These are phyloP conservation scores for Habropoda laboriosa DNA, from an alignment of 1,140 invertebrate genomes.

Conservation along the genomic window DNA sequence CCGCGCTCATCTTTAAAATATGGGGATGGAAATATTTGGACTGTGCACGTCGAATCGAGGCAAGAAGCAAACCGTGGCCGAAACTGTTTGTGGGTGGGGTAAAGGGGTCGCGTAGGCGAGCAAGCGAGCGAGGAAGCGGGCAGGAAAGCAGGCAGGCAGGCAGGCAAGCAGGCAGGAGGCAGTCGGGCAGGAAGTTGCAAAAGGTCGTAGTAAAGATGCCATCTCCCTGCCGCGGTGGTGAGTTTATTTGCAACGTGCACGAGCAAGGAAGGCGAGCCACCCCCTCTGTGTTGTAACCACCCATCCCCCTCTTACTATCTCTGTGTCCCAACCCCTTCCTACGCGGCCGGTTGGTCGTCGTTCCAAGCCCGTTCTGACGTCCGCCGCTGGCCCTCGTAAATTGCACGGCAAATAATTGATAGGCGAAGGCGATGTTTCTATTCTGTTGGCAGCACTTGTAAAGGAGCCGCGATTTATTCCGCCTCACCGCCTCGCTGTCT, in stretches of 20 bases:
- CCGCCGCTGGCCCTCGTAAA: constrained; percentile 73
- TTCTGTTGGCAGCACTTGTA: constrained; percentile 80
- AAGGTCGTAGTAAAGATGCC: constrained; percentile 77
- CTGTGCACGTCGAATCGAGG: constrained; percentile 60
- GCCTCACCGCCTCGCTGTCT: constrained; percentile 78
- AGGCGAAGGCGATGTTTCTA: constrained; percentile 80
- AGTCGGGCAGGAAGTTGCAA: constrained; percentile 69
- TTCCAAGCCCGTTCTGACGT: constrained; percentile 61
- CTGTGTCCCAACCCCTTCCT: neutral
- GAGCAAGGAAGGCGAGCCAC: constrained; percentile 45
- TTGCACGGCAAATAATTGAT: constrained; percentile 80
- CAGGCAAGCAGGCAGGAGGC: constrained; percentile 5
- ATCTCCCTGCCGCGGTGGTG: constrained; percentile 64
- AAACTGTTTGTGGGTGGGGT: no score
- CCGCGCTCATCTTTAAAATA: constrained; percentile 78
- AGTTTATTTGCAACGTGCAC: constrained; percentile 72
- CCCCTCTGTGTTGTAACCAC: constrained; percentile 18
- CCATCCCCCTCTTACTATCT: constrained; percentile 24
- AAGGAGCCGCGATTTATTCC: constrained; percentile 80
- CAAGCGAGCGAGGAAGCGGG: neutral
- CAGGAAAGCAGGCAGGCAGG: constrained; percentile 48
- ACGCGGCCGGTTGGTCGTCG: constrained; percentile 41
- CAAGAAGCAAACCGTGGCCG: constrained; percentile 33
- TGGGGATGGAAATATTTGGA: constrained; percentile 78
- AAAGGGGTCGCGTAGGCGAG: neutral